These are phyloP conservation scores for Halocynthia roretzi DNA, from an alignment of 23 tunicate species.

Conservation along the genomic window DNA sequence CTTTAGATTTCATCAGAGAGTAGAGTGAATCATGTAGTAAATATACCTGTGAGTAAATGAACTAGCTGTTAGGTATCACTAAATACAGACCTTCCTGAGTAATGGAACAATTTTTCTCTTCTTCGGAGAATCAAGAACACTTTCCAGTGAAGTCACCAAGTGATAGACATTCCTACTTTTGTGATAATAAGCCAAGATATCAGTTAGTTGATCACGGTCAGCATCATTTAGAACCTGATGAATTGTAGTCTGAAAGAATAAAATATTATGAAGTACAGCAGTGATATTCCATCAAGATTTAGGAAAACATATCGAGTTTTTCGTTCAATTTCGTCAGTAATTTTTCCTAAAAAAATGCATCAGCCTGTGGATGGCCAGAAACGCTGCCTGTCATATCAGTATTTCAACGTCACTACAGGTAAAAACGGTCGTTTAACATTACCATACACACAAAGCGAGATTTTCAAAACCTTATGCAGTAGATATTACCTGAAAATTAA, in stretches of 20 bases:
- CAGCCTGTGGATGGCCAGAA: no score
- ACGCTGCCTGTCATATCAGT: no score
- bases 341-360: background rate
- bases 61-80: no score
- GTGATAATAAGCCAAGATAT: constrained; percentile 44
- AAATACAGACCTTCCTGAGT: constrained; percentile 20
- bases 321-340: no score
- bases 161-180: constrained; percentile 39
- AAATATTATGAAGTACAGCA: background rate
- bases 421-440: no score
- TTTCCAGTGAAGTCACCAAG: constrained; percentile 45
- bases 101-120: constrained; percentile 28
- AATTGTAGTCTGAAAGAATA: constrained; percentile 19
- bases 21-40: no score
- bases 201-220: constrained; percentile 40
- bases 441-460: no score
- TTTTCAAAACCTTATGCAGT: no score
- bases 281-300: background rate
- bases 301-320: background rate
- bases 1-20: no score
- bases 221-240: constrained; percentile 16
- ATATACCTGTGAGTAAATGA: no score
- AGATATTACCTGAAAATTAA: constrained; percentile 1
- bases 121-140: constrained; percentile 23
- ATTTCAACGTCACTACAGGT: no score